Evolutionary conservation across 2,113 vertebrate genomes (phyloP), one percentile per base, ranked within the genome.

Genomic region (Sus scrofa): DNA sequence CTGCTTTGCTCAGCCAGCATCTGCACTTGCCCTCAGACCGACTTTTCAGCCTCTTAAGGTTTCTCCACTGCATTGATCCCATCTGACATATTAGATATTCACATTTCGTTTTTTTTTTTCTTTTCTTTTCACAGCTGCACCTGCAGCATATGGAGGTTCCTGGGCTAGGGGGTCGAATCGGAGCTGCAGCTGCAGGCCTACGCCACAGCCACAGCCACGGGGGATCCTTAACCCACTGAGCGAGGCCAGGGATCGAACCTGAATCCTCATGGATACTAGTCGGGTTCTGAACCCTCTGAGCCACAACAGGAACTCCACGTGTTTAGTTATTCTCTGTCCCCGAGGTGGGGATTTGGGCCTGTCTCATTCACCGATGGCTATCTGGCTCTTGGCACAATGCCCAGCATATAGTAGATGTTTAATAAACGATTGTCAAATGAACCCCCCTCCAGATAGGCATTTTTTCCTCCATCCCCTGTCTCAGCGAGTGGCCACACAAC

Each of bases 381-480:
- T 83, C 50, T 91, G 67, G 6, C 8, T 81, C 54, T 77, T 88
- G 56, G 58, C 84, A 54, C 68, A 78, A 83, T 27, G 60, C 7
- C 30, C 1, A 4, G 30, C 44, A 70, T 5, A 26, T 16, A 93
- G 54, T 78, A 93, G 70, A 60, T 73, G 26, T 20, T 67, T 84
- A 82, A 52, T 87, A 78, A 90, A 79, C 58, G 70, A 70, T 77
- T 91, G 84, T n/a, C 85, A 67, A 86, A 58, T 44, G 50, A 75
- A 37, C 32, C 13, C 10, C 8, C 16, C 79, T 58, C 39, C 27
- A n/a, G 14, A 2, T 67, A 12, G 62, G 77, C 22, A n/a, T 75
- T 34, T 78, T 56, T 78, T 82, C 44, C 24, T 71, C 68, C 85
- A 37, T 56, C 6, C 14, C 4, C 14, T 39, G 19, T 34, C 9